These are phyloP conservation scores for Linnaemya tessellans DNA, from an alignment of 2,888 invertebrate genomes.

Conservation along the genomic window DNA sequence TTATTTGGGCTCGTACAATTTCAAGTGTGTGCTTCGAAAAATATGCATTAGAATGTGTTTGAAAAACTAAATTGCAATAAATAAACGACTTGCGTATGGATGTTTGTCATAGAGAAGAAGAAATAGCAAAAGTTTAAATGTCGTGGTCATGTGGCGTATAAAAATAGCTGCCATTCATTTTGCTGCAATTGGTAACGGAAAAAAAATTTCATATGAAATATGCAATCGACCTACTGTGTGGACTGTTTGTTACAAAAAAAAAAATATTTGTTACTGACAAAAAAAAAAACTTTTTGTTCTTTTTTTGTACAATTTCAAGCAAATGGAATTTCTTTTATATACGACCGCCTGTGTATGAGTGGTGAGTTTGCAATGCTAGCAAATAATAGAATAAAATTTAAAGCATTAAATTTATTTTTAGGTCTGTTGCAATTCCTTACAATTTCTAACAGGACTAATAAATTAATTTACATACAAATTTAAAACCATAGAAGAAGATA, in stretches of 20 bases:
- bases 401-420: conserved; percentile 37
- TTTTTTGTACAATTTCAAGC: not conserved
- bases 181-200: not conserved
- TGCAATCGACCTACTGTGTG: conserved; percentile 5
- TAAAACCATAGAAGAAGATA: too few relatives aligned
- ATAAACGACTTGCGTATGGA: not conserved
- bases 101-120: too few relatives aligned
- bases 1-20: not conserved
- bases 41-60: conserved; percentile 30
- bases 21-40: conserved; percentile 24
- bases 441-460: conserved; percentile 19
- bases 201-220: not conserved
- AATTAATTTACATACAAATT: conserved; percentile 1
- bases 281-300: conserved; percentile 14
- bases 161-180: conserved; percentile 62
- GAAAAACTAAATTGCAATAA: not conserved
- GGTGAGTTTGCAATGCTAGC: not conserved
- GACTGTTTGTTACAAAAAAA: not conserved
- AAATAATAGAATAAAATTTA: not conserved
- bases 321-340: not conserved
- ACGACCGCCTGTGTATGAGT: not conserved
- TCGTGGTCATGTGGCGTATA: conserved; percentile 58
- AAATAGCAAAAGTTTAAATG: conserved; percentile 46
- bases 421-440: conserved; percentile 9
- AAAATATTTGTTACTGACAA: not conserved